Base-by-base conservation (phyloP, 2,113 vertebrate genomes). In the Hassar affinis region DNA sequence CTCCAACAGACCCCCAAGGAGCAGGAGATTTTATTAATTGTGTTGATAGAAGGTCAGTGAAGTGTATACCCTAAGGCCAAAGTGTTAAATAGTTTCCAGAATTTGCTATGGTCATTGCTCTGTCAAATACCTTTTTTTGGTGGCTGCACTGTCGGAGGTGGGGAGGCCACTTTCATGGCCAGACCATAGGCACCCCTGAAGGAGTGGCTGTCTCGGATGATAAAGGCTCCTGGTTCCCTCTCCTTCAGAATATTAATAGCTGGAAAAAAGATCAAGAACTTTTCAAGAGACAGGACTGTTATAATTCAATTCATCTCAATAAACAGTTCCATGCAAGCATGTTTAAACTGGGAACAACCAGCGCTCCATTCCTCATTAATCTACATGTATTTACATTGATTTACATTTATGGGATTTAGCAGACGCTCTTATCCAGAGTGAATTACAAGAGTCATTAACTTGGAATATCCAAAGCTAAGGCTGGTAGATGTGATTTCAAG, bases 181-280 rank as follows among this genome's bases (percentile, higher is more conserved):
- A 99, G 89, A 74, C 98, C 98, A 0, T 98, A 99, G 80, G 98
- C 98, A 59, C 97, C 98, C 38, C 96, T 95, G 93, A 99, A 99
- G 2, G 97, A 99, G 92, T 99, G 97, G 85, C 98, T 99, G 93
- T 99, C 97, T 17, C 98, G 95, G 72, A 99, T 99, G 62, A 99
- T 96, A 85, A 99, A 99, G 85, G 97, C 95, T 35, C 98, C 98
- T 0, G 98, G 97, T 83, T 98, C 96, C 81, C 94, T 92, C 89
- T 99, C 97, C 86, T 94, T 96, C 86, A 99, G 92, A 85, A 99
- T 91, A 1, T 94, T 90, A 0, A 99, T 99, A 66, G 98, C 98
- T 99, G 92, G 84, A 22, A 86, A 33, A 87, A 56, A 4, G 5
- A 80, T 12, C 11, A 35, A 49, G 51, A 86, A 72, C n/a, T n/a